Percentiles rank a stretch among this genome's conserved stretches.
Conservation (phyloP, 2,888 invertebrate species). For the Ormia ochracea region DNA sequence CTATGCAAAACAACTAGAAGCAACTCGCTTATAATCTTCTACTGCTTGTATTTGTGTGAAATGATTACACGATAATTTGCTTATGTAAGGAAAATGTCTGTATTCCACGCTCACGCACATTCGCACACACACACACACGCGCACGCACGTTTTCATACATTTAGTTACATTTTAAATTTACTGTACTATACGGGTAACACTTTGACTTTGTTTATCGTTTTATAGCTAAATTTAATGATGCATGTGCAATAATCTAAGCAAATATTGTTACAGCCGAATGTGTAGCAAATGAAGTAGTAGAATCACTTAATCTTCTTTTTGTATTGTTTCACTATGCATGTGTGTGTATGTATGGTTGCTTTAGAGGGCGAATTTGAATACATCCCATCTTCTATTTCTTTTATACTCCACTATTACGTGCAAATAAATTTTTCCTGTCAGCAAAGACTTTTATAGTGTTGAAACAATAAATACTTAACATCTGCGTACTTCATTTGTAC, state of each 20-base stretch:
- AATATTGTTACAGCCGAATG: conserved; percentile 44
- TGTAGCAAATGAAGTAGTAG: conserved; percentile 6
- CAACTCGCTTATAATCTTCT: conserved; percentile 10
- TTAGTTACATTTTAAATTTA: conserved; percentile 17
- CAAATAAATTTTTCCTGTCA: no score
- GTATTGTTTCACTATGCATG: not conserved
- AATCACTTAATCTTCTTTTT: conserved; percentile 6
- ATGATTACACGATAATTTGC: conserved; percentile 52
- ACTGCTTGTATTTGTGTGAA: conserved; percentile 38
- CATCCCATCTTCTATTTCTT: not conserved
- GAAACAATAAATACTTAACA: no score
- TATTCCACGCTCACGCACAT: not conserved
- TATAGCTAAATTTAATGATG: conserved; percentile 59
- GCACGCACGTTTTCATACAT: not conserved
- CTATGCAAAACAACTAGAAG: conserved; percentile 36
- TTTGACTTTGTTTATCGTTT: conserved; percentile 53
- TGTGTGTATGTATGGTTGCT: not conserved
- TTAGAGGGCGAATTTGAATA: not conserved
- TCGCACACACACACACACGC: not conserved
- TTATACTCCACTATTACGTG: not conserved
- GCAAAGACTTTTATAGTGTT: no score
- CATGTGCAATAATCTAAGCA: conserved; percentile 54
- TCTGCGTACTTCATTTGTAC: no score
- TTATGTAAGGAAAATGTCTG: not conserved
- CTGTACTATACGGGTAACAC: conserved; percentile 37